phyloP scores from a whole-genome alignment of 2,797 vertebrate genomes.

The Spinus pinus region DNA sequence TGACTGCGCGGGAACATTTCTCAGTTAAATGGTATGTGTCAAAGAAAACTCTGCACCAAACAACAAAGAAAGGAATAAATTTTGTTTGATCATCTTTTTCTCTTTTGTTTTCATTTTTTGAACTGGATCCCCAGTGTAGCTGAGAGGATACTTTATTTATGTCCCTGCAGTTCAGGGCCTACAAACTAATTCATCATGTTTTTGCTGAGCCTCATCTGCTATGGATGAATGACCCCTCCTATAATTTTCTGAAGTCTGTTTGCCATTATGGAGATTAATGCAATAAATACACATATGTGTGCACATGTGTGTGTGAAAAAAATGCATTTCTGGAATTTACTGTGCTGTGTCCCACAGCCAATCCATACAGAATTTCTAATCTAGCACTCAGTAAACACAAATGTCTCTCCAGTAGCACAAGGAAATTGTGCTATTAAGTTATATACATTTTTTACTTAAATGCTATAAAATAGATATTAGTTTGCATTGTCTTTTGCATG shows the following conservation, averaged over 20 bases:
- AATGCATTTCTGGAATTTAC: neutral
- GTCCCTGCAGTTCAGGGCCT: constrained; percentile 69
- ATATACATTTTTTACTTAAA: constrained; percentile 37
- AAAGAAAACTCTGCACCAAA: constrained; percentile 58
- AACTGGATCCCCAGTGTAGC: constrained; percentile 67
- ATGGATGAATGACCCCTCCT: constrained; percentile 74
- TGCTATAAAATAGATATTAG: constrained; percentile 11
- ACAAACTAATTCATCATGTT: constrained; percentile 71
- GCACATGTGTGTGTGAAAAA: neutral
- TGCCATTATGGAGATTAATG: constrained; percentile 79
- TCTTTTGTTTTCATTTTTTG: constrained; percentile 62
- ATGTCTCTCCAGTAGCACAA: neutral
- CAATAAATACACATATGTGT: constrained; percentile 35
- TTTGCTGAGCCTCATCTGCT: constrained; percentile 74
- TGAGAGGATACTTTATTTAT: constrained; percentile 77
- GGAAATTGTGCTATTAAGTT: constrained; percentile 4
- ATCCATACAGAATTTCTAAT: constrained; percentile 26
- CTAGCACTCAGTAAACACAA: constrained; percentile 33
- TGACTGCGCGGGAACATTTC: constrained; percentile 49
- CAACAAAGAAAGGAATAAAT: constrained; percentile 60
- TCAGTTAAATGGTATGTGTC: constrained; percentile 68
- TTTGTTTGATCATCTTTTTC: constrained; percentile 28
- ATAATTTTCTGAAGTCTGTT: constrained; percentile 75
- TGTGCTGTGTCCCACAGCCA: neutral
- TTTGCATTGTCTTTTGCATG: neutral